phyloP scores from a whole-genome alignment of 2,113 vertebrate genomes.

The Microtus pennsylvanicus region DNA sequence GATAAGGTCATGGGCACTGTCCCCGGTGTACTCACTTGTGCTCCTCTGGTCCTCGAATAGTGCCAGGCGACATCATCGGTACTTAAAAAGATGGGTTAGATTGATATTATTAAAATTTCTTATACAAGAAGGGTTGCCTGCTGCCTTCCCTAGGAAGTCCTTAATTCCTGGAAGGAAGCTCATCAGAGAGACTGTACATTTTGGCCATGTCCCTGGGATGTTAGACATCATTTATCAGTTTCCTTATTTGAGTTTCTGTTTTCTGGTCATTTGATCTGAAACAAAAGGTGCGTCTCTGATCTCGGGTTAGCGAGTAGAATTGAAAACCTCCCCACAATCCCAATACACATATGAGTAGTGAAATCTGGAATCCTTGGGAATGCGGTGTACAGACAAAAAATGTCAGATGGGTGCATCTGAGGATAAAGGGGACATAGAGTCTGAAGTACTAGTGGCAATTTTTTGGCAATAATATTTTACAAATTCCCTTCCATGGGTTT shows the following conservation, averaged over 20 bases:
- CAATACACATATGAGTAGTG: background rate
- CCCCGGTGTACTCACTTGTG: background rate
- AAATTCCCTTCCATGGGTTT: background rate
- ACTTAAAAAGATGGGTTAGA: background rate
- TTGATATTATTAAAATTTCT: background rate
- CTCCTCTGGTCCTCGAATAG: background rate
- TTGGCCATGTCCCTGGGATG: background rate
- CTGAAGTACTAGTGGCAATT: background rate
- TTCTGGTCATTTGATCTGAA: background rate
- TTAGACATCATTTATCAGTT: background rate
- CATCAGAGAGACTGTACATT: background rate
- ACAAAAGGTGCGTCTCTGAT: background rate
- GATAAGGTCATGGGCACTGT: background rate
- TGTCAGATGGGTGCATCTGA: background rate
- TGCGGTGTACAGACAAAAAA: background rate
- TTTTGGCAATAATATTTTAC: background rate
- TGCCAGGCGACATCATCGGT: no score
- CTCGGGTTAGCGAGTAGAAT: no score
- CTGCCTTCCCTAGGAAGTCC: background rate
- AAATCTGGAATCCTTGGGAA: background rate
- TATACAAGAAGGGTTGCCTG: no score
- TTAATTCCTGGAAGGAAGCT: no score
- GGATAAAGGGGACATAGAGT: no score
- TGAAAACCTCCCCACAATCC: background rate
- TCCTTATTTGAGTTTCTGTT: background rate